Evolutionary conservation across 2,888 invertebrate genomes (phyloP).

Genomic region (Ischnus inquisitorius): DNA sequence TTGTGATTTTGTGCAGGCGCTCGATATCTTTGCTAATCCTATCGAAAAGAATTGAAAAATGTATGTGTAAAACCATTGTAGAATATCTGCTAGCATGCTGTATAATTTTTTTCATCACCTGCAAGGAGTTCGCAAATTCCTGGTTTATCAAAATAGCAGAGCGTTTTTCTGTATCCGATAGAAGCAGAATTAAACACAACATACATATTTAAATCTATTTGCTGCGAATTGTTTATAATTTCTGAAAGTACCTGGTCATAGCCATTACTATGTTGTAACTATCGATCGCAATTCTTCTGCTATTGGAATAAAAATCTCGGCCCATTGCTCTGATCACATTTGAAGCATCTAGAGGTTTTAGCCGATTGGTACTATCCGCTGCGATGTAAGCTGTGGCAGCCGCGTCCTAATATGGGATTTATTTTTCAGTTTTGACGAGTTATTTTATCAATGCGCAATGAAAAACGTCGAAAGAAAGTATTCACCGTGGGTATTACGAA

Average conservation of each 20-base stretch:
- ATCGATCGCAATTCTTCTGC: background rate
- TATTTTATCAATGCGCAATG: background rate
- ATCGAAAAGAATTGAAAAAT: background rate
- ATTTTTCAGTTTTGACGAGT: background rate
- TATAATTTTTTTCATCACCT: background rate
- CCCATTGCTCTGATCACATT: background rate
- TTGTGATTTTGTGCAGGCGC: background rate
- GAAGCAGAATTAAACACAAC: background rate
- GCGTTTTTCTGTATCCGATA: background rate
- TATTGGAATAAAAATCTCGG: background rate
- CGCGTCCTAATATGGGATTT: background rate
- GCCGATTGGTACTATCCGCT: background rate
- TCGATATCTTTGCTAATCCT: background rate
- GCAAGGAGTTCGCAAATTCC: background rate
- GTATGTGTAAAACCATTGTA: too few relatives aligned
- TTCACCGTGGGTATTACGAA: background rate
- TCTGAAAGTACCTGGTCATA: background rate
- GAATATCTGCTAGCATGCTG: background rate
- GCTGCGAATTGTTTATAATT: background rate
- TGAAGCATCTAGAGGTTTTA: background rate
- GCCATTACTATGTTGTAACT: slow-evolving; percentile 1
- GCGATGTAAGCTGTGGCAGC: background rate
- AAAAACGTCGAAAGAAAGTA: background rate
- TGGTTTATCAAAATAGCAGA: background rate
- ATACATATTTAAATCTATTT: background rate